Percentiles rank a stretch among this genome's conserved stretches.
Evolutionary conservation across 2,888 invertebrate species (phyloP).

Genomic region (Cepaea hortensis): DNA sequence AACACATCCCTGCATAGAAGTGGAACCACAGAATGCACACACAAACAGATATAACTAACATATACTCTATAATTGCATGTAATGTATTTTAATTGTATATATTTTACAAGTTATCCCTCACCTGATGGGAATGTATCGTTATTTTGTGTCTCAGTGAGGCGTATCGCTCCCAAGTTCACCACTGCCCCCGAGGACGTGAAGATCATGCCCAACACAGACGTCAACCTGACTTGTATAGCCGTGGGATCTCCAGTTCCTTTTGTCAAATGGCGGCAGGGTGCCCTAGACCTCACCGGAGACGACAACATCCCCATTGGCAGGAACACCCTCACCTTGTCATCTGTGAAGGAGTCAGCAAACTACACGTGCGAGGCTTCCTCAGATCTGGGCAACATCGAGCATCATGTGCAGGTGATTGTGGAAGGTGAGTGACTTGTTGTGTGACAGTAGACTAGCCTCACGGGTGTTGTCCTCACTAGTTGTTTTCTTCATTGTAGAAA

Average conservation of each 20-base stretch:
- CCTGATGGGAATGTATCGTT: neutral
- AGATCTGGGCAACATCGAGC: conserved; percentile 91
- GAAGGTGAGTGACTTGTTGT: conserved; percentile 84
- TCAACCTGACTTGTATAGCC: conserved; percentile 96
- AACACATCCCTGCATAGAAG: no score
- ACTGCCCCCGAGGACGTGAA: conserved; percentile 83
- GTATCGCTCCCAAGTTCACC: conserved; percentile 96
- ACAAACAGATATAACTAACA: no score
- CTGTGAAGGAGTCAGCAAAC: conserved; percentile 94
- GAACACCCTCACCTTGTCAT: conserved; percentile 89
- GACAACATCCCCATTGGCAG: conserved; percentile 80
- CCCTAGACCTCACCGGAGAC: conserved; percentile 82
- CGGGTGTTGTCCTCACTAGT: no score
- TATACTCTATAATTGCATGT: no score
- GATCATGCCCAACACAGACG: conserved; percentile 94
- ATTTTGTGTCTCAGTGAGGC: conserved; percentile 84
- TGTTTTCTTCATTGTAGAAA: no score
- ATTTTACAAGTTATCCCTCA: neutral
- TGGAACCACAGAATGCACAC: no score
- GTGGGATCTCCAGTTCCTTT: conserved; percentile 98
- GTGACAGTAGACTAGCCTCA: no score
- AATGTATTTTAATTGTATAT: neutral
- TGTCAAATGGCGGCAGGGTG: conserved; percentile 83
- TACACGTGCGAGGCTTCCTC: conserved; percentile 98
- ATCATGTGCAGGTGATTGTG: conserved; percentile 91